Evolutionary conservation across 2,888 invertebrate species (phyloP), one percentile per base, ranked within the genome.

Genomic region (Ichneumoninae sp.): DNA sequence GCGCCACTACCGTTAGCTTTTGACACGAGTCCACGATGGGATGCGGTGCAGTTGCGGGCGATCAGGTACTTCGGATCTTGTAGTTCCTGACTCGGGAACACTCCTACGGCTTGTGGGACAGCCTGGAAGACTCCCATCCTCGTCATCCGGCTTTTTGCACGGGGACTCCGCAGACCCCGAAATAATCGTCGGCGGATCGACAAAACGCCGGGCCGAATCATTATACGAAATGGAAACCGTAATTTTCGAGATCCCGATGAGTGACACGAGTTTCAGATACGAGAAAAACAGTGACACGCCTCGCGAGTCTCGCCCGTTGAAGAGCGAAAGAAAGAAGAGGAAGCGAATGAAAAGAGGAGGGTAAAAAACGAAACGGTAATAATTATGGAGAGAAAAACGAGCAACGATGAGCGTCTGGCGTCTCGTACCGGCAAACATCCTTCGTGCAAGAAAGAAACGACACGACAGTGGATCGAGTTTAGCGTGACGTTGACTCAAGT

Each of bases 1-100:
- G 89, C 88, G 85, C 81, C 54, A 65, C 75, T 54, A 65, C 84
- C 85, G 88, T 89, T 90, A 86, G 87, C 88, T 86, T 89, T 90
- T 89, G 88, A 88, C 90, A 84, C 86, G 81, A 70, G 86, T 85
- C 85, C 52, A 47, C 62, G 47, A 44, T 69, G 52, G 62, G 65
- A 65, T 36, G 68, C 68, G 47, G 68, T 57, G 36, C 36, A 57
- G 40, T 80, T 57, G 65, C 10, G 66, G 26, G 22, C 57, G 72
- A 26, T 57, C 72, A 60, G 47, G 40, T 22, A 68, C 72, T 72
- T 68, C 47, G n/a, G 68, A 72, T 66, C 71, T 72, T 52, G 44
- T 26, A 47, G 68, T 30, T 36, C 36, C 57, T 5, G 50, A 16
- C 36, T 19, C 65, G 36, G 40, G 40, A 54, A 54, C 40, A 19